Conservation (phyloP, 2,888 invertebrate species). For the Polyommatus icarus region DNA sequence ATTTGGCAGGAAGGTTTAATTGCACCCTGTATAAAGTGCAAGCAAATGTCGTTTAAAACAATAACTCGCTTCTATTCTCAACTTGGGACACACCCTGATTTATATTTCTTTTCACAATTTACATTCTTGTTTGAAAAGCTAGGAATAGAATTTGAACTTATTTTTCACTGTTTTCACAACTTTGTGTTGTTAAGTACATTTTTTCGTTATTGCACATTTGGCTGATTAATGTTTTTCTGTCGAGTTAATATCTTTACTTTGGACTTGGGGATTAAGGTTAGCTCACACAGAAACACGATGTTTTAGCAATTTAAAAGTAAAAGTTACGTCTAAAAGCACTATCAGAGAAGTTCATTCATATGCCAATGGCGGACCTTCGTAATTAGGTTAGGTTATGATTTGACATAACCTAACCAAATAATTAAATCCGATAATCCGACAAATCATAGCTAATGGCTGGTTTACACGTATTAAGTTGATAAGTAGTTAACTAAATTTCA, state of each 20-base stretch:
- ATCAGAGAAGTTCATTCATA: too few species aligned
- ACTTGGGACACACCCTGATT: constrained; percentile 4
- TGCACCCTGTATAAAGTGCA: too few species aligned
- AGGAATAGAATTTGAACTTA: constrained; percentile 17
- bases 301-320: background rate
- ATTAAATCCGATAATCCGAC: too few species aligned
- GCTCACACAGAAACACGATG: background rate
- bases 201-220: constrained; percentile 20
- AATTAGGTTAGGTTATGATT: too few species aligned
- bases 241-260: background rate
- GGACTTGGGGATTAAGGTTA: background rate
- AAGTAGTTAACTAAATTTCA: too few species aligned
- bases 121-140: constrained; percentile 18
- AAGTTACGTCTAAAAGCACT: too few species aligned
- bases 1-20: too few species aligned
- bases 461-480: too few species aligned
- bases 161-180: constrained; percentile 13
- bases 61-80: background rate
- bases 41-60: background rate
- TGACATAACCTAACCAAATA: too few species aligned
- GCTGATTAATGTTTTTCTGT: constrained; percentile 1
- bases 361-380: too few species aligned
- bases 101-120: constrained; percentile 29
- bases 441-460: too few species aligned
- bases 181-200: background rate